Evolutionary conservation across 2,797 vertebrate species (phyloP).

Genomic region (Neoniphon sammara): DNA sequence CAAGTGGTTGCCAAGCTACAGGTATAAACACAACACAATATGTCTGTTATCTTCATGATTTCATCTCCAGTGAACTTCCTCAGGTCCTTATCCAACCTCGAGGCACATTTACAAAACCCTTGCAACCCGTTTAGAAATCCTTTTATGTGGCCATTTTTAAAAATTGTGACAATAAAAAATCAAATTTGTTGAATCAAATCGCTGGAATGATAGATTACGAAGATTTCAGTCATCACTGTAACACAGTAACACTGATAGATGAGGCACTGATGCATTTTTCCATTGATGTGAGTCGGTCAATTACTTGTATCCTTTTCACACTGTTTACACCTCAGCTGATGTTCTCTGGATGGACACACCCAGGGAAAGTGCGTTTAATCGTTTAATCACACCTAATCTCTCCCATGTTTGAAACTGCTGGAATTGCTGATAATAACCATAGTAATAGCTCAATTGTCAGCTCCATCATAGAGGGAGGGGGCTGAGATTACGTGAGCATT

Average conservation of each 20-base stretch:
- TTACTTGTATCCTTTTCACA: conserved; percentile 5
- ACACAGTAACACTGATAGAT: conserved; percentile 7
- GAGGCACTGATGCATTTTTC: neutral
- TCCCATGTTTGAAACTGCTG: conserved; percentile 43
- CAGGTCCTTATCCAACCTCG: conserved; percentile 35
- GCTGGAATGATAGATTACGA: neutral
- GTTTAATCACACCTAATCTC: conserved; percentile 48
- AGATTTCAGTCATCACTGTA: neutral
- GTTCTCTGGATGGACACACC: neutral
- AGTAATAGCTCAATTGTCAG: conserved; percentile 29
- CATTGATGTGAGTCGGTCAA: conserved; percentile 13
- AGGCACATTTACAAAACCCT: conserved; percentile 15
- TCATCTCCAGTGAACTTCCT: conserved; percentile 37
- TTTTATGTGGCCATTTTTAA: conserved; percentile 19
- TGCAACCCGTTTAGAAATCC: conserved; percentile 1
- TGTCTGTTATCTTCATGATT: conserved; percentile 31
- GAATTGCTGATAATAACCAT: conserved; percentile 41
- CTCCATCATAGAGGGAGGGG: neutral
- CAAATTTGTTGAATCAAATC: conserved; percentile 10
- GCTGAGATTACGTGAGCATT: conserved; percentile 4
- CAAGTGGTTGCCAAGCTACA: conserved; percentile 57
- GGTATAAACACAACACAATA: conserved; percentile 43
- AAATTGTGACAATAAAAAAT: conserved; percentile 5
- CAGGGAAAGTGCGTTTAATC: conserved; percentile 27
- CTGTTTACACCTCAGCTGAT: conserved; percentile 36